phyloP scores from a whole-genome alignment of 1,140 invertebrate genomes.

The Musca vetustissima region DNA sequence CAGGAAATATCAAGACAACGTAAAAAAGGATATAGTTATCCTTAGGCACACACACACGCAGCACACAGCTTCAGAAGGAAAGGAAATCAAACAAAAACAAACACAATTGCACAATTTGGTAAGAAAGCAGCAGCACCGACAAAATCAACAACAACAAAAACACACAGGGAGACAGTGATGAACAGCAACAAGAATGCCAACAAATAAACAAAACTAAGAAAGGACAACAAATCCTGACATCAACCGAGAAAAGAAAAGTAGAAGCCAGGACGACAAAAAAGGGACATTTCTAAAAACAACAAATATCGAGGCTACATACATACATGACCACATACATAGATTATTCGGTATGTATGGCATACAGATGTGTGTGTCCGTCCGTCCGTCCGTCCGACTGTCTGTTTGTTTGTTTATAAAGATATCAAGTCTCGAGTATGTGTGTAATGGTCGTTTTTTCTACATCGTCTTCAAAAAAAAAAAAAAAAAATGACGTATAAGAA shows the following conservation, averaged over 20 bases:
- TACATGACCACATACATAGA: neutral
- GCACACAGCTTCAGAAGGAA: neutral
- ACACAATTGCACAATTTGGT: slow-evolving; percentile 12
- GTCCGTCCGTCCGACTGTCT: neutral
- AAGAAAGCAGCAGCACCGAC: neutral
- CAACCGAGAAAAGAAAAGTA: neutral
- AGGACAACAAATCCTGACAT: neutral
- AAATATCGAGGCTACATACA: neutral
- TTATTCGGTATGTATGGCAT: neutral
- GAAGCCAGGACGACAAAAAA: too few species aligned
- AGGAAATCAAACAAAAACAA: neutral
- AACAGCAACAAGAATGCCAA: neutral
- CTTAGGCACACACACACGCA: neutral
- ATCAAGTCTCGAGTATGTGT: neutral
- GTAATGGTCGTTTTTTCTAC: neutral
- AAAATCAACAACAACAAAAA: neutral
- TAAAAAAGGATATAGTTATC: slow-evolving; percentile 8
- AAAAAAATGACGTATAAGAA: too few species aligned
- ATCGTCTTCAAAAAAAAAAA: too few species aligned
- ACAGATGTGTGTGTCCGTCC: neutral
- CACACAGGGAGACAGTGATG: neutral
- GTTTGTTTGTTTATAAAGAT: neutral
- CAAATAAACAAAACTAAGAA: neutral
- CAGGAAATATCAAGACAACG: neutral
- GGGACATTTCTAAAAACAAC: too few species aligned